Conservation (phyloP, 2,113 vertebrate genomes). For the Zootoca vivipara region DNA sequence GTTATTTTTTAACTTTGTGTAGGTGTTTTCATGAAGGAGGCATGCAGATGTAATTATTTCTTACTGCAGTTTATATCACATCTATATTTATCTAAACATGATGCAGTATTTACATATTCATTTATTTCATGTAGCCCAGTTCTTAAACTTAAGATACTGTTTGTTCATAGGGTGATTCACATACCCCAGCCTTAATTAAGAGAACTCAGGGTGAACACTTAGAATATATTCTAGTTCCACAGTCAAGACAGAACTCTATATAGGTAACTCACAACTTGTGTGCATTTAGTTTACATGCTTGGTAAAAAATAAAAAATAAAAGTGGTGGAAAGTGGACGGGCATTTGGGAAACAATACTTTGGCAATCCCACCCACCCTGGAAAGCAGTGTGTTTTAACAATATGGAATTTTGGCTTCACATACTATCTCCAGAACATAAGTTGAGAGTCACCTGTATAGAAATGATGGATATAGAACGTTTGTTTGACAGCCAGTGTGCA, state of each 20-base stretch:
- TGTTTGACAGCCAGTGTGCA: neutral
- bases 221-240: neutral
- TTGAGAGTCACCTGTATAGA: neutral
- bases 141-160: slow-evolving; percentile 16
- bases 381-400: no score
- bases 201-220: neutral
- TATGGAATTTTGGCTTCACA: no score
- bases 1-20: slow-evolving; percentile 24
- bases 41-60: neutral
- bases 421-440: no score
- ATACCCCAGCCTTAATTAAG: neutral
- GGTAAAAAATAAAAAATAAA: no score
- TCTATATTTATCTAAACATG: neutral
- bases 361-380: no score
- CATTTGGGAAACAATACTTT: no score
- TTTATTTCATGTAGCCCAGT: neutral
- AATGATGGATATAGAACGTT: neutral
- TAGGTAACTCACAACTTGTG: neutral
- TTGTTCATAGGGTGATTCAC: neutral
- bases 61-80: neutral
- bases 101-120: neutral
- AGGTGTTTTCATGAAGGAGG: slow-evolving; percentile 20
- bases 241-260: neutral
- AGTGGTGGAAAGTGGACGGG: no score
- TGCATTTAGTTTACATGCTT: no score